Evolutionary conservation across 2,888 invertebrate species (phyloP), one percentile per base, ranked within the genome.

Genomic region (Autographa pulchrina): DNA sequence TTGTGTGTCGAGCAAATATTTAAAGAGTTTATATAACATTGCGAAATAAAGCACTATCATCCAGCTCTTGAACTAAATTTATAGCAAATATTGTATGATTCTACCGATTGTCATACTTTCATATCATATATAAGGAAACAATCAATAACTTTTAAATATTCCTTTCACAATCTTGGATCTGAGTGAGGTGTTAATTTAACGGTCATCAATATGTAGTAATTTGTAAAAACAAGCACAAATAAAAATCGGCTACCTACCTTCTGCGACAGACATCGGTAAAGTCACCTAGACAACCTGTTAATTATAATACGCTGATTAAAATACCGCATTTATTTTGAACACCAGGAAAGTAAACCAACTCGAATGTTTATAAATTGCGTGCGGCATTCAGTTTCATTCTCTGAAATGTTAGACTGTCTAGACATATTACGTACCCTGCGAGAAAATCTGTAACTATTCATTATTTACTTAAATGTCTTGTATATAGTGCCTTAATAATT

Each of bases 1-100:
- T 87, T 81, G 82, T 88, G 83, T 87, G 83, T 58, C 67, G 58
- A 74, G 85, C 83, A 86, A 90, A 89, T 88, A 90, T 89, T 88
- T 83, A 75, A 76, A 74, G 73, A 78, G 84, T 86, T 84, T 83
- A 78, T 80, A 71, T 82, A 77, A 85, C 61, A 69, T 81, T 83
- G 81, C 81, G 80, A 84, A 80, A 83, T 72, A 64, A 76, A 77
- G 68, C 72, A 18, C 25, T 76, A 69, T 73, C 65, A 66, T 74
- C 68, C 70, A 79, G 32, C 66, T 75, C 81, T 81, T 77, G 70
- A 80, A 67, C 31, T 58, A 0, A 52, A 61, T 60, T 41, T 73
- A 35, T 13, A 48, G n/a, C 61, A 68, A 73, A 84, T 67, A 76
- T 62, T 65, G 52, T 48, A 13, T 35, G 41, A 54, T 31, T 11